Conservation (phyloP, 2,113 vertebrate species). For the Forbesichthys papilliferus region DNA sequence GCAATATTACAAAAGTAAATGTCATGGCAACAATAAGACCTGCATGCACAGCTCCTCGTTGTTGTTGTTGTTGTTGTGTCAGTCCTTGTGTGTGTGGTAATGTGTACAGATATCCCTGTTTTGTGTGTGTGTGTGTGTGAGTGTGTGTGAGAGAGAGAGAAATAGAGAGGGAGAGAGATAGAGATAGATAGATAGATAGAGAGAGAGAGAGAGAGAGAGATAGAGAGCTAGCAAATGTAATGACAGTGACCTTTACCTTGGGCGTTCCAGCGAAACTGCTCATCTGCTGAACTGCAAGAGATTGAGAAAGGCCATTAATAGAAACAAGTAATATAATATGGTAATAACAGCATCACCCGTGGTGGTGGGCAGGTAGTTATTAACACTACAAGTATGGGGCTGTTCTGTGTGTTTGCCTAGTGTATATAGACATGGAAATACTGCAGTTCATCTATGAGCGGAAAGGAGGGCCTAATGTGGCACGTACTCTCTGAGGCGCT, state of each 20-base stretch:
- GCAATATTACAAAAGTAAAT: background rate
- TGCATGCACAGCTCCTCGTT: background rate
- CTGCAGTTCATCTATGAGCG: no score
- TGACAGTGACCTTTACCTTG: conserved; percentile 81
- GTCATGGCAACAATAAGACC: background rate
- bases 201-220: background rate
- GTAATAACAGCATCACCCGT: background rate
- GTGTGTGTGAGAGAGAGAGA: background rate
- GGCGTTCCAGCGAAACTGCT: conserved; percentile 95
- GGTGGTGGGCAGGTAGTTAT: no score
- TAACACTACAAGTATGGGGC: no score
- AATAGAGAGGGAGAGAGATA: background rate
- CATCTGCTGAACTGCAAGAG: conserved; percentile 90
- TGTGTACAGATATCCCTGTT: background rate
- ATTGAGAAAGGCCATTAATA: conserved; percentile 32
- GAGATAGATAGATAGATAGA: background rate
- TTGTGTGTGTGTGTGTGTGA: background rate
- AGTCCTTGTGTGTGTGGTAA: background rate
- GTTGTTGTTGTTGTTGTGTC: background rate
- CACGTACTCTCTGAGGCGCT: no score
- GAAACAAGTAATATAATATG: background rate
- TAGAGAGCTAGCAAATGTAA: background rate
- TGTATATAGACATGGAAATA: no score
- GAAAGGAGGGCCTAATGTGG: no score
- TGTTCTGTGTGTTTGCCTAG: no score